Evolutionary conservation across 2,797 vertebrate species (phyloP).

Genomic region (Cichlasoma orientale): DNA sequence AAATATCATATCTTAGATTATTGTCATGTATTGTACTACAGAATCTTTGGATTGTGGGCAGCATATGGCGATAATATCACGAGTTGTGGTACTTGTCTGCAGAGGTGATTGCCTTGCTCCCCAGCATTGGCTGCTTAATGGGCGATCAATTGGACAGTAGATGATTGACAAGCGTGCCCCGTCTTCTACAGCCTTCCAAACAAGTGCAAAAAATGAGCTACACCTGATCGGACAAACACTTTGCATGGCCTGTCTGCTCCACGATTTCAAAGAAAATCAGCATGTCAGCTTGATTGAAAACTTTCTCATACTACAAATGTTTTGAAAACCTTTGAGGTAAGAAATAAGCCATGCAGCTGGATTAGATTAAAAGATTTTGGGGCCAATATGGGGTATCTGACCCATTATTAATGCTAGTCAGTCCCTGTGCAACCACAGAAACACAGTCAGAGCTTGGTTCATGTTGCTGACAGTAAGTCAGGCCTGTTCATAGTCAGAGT

Average conservation of each 20-base stretch:
- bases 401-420: neutral
- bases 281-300: neutral
- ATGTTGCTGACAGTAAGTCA: neutral
- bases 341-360: neutral
- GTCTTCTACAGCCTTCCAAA: neutral
- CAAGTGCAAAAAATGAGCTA: neutral
- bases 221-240: neutral
- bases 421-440: neutral
- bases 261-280: neutral
- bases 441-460: neutral
- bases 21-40: neutral
- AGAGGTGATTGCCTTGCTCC: neutral
- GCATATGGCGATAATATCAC: neutral
- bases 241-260: neutral
- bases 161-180: neutral
- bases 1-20: neutral
- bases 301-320: neutral
- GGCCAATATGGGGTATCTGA: neutral
- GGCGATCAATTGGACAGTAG: neutral
- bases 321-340: neutral
- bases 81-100: neutral
- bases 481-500: neutral
- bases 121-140: neutral
- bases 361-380: neutral
- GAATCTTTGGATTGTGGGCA: neutral